Percentiles rank a stretch among this genome's conserved stretches.
Evolutionary conservation across 64 coral and sea anemone genomes (phyloP).

Genomic region (Stichodactyla helianthus): DNA sequence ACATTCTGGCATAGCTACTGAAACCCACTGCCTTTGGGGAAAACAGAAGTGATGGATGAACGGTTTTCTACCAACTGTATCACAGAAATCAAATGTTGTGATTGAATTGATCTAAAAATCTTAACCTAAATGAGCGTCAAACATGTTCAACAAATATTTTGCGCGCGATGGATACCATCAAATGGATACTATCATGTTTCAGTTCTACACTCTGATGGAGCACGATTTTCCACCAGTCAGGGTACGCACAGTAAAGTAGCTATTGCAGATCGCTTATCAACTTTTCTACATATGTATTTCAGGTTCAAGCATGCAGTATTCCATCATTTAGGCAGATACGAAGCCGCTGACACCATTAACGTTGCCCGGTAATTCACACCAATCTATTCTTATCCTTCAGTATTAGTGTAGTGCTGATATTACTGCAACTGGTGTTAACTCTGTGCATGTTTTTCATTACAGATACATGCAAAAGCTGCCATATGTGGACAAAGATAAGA

Average conservation of each 20-base stretch:
- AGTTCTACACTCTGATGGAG: too few relatives aligned
- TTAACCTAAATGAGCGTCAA: too few relatives aligned
- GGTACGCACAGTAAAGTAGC: not conserved
- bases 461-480: conserved; percentile 67
- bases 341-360: conserved; percentile 71
- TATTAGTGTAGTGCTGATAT: not conserved
- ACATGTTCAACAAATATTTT: too few relatives aligned
- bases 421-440: not conserved
- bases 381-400: not conserved
- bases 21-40: too few relatives aligned
- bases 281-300: not conserved
- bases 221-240: too few relatives aligned
- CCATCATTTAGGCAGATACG: conserved; percentile 61
- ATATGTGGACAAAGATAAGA: conserved; percentile 58
- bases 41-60: too few relatives aligned
- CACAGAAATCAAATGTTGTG: too few relatives aligned
- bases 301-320: conserved; percentile 85
- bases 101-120: too few relatives aligned
- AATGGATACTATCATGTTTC: too few relatives aligned
- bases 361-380: conserved; percentile 46
- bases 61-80: too few relatives aligned
- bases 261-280: not conserved
- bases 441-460: not conserved
- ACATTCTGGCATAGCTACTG: too few relatives aligned
- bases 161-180: too few relatives aligned